These are phyloP conservation scores for Rhamnusium bicolor DNA, from an alignment of 2,888 invertebrate genomes.

Conservation along the genomic window DNA sequence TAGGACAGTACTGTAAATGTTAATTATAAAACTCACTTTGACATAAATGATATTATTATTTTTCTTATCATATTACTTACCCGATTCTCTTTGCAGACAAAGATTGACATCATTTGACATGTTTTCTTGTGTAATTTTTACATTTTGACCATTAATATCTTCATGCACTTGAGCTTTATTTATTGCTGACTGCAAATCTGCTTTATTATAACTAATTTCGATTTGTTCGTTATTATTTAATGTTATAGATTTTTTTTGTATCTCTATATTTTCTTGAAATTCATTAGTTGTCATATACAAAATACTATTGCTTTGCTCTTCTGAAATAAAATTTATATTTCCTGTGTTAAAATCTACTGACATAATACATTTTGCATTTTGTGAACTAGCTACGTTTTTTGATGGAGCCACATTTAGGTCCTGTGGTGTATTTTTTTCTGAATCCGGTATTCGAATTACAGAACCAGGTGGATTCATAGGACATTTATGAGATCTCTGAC, in stretches of 20 bases:
- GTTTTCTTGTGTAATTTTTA: background rate
- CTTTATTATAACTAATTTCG: slow-evolving; percentile 45
- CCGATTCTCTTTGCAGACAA: background rate
- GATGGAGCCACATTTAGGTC: background rate
- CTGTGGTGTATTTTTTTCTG: slow-evolving; percentile 12
- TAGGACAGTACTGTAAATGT: no score
- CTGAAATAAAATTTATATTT: slow-evolving; percentile 55
- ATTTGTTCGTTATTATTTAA: slow-evolving; percentile 44
- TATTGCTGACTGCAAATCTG: slow-evolving; percentile 40
- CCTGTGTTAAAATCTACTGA: slow-evolving; percentile 60
- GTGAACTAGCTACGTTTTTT: background rate
- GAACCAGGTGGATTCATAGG: slow-evolving; percentile 76
- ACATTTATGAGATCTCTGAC: slow-evolving; percentile 88
- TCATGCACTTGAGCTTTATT: background rate
- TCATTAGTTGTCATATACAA: background rate
- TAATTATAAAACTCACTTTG: no score
- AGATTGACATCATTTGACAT: background rate
- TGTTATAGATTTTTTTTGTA: slow-evolving; percentile 43
- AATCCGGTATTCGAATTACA: slow-evolving; percentile 68
- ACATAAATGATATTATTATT: no score
- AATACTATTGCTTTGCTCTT: slow-evolving; percentile 22
- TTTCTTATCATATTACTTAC: slow-evolving; percentile 8
- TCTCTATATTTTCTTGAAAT: slow-evolving; percentile 15
- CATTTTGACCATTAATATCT: background rate
- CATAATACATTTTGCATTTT: slow-evolving; percentile 53